Conservation (phyloP, 2,113 vertebrate species). For the Tiliqua scincoides region DNA sequence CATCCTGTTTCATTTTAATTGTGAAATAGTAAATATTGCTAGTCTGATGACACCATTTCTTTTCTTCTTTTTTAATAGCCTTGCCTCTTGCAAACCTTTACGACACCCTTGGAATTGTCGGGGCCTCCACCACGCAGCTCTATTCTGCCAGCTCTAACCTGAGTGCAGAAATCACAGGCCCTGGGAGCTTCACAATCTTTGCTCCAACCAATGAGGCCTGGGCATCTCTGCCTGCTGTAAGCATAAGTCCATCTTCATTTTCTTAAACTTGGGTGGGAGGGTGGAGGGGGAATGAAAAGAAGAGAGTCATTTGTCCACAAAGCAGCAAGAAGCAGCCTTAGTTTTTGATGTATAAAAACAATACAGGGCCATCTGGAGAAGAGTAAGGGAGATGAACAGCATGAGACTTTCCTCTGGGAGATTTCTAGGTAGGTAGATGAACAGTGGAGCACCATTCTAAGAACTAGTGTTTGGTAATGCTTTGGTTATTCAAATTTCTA, state of each 20-base stretch:
- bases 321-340: not conserved
- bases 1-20: not conserved
- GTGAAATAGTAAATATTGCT: not conserved
- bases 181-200: slow-evolving; percentile 96
- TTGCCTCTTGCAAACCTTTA: slow-evolving; percentile 94
- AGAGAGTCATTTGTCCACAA: not conserved
- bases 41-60: not conserved
- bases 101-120: slow-evolving; percentile 90
- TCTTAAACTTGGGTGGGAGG: not conserved
- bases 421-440: not conserved
- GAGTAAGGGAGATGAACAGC: not conserved
- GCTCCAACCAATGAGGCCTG: slow-evolving; percentile 96
- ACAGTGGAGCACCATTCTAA: not conserved
- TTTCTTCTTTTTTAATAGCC: slow-evolving; percentile 72
- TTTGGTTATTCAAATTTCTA: not conserved
- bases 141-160: slow-evolving; percentile 90
- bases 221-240: slow-evolving; percentile 87
- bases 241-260: slow-evolving; percentile 55
- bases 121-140: slow-evolving; percentile 91
- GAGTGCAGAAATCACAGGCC: slow-evolving; percentile 89
- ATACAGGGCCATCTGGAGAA: not conserved
- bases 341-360: not conserved
- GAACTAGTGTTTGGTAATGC: not conserved
- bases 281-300: not conserved
- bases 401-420: not conserved